Conservation (phyloP, 2,113 vertebrate genomes). For the Genyomyrus donnyi region DNA sequence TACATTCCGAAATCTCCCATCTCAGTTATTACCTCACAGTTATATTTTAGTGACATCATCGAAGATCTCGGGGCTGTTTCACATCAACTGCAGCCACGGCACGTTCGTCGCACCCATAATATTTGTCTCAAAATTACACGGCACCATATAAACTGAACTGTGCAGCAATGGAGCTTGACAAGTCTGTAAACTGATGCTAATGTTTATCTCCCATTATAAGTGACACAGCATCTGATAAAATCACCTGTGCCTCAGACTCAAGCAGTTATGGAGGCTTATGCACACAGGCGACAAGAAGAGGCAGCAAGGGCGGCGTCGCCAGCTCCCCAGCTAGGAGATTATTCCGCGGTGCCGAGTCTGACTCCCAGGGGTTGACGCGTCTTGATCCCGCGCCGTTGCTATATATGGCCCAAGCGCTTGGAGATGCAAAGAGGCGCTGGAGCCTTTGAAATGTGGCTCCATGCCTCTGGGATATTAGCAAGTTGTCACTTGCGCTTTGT, state of each 20-base stretch:
- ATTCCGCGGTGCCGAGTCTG: neutral
- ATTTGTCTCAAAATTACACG: neutral
- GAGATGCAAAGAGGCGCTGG: constrained; percentile 1
- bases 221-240: neutral
- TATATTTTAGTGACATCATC: neutral
- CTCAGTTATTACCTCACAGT: neutral
- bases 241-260: neutral
- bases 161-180: neutral
- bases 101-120: neutral
- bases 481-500: constrained; percentile 18
- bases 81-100: neutral
- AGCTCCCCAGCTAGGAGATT: neutral
- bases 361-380: neutral
- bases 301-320: neutral
- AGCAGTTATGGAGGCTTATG: neutral
- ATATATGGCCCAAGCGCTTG: neutral
- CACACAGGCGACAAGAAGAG: neutral
- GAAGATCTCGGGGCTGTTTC: neutral
- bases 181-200: neutral
- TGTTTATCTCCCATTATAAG: neutral
- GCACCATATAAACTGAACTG: neutral
- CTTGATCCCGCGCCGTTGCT: neutral
- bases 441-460: constrained; percentile 14
- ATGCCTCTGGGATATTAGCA: constrained; percentile 21
- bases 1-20: neutral